Base-by-base conservation (phyloP, 2,797 vertebrate species). In the Dicrostonyx torquatus region DNA sequence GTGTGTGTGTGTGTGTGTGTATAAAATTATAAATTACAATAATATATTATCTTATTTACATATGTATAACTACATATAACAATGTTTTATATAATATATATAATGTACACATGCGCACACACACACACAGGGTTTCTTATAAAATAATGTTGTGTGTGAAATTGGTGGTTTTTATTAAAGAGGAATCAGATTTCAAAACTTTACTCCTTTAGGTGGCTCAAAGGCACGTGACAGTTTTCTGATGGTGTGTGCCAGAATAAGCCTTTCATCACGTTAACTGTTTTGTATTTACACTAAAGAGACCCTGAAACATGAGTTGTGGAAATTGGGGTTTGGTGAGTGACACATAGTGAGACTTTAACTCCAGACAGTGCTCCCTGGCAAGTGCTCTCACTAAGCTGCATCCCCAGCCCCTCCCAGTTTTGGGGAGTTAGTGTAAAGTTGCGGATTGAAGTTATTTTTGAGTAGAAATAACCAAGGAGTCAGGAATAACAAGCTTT, bases 381-480 rank as follows among this genome's bases (percentile, higher is more conserved):
- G 26, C n/a, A 24, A 22, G 76, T 15, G 11, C 48, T 15, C 1
- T 43, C 37, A 37, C 10, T 5, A 48, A 20, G 43, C 43, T 29
- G 0, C 29, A n/a, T 18, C 31, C 17, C 13, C 29, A 77, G 31
- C 12, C 86, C 40, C 72, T 31, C 50, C 14, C 26, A 58, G 6
- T 60, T 87, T 60, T 34, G 58, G 31, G 14, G 75, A 1, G 4
- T 15, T 79, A 34, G 55, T 3, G 9, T 55, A 6, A n/a, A 12
- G 34, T 78, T 45, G 18, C 50, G 90, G 77, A 78, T 73, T 64
- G 0, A 37, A 88, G 76, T 40, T 79, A 34, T 73, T 87, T 94
- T 72, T 87, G 75, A 96, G 53, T 34, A 76, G 48, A 50, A 90
- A 18, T 84, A 45, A 15, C 86, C n/a, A 50, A 89, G 77, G 77